These are phyloP conservation scores for Nixonia krombeini DNA, from an alignment of 1,140 invertebrate species.

Conservation along the genomic window DNA sequence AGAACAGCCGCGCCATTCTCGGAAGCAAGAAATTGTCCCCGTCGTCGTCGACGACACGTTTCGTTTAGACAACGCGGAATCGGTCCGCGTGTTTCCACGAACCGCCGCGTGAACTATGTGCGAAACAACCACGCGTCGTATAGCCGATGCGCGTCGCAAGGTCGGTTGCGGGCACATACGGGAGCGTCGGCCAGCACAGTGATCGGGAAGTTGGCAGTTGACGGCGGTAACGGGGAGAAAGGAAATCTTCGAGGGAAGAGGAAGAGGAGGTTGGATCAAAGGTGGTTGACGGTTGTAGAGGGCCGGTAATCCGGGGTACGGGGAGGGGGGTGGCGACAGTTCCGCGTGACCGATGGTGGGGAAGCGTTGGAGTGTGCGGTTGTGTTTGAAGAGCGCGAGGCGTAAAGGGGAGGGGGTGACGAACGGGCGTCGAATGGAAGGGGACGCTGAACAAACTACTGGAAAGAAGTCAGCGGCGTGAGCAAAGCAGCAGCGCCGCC, in stretches of 20 bases:
- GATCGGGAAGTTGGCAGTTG: slow-evolving; percentile 28
- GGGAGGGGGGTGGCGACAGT: neutral
- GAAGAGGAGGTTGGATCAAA: slow-evolving; percentile 50
- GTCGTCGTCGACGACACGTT: too few relatives aligned
- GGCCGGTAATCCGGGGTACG: slow-evolving; percentile 40
- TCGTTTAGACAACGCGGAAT: too few relatives aligned
- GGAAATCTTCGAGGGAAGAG: slow-evolving; percentile 44
- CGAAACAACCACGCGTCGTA: too few relatives aligned
- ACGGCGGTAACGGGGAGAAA: slow-evolving; percentile 23
- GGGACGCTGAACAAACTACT: slow-evolving; percentile 66
- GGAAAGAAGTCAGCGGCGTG: slow-evolving; percentile 67
- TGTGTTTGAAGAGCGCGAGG: slow-evolving; percentile 40
- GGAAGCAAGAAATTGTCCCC: too few relatives aligned
- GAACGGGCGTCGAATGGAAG: slow-evolving; percentile 29
- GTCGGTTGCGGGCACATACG: too few relatives aligned
- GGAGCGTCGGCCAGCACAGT: neutral
- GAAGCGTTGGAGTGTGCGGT: slow-evolving; percentile 50
- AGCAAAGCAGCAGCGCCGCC: slow-evolving; percentile 65
- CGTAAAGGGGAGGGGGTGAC: slow-evolving; percentile 24
- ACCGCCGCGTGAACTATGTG: too few relatives aligned
- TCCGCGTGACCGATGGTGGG: slow-evolving; percentile 2
- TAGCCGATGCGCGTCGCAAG: too few relatives aligned
- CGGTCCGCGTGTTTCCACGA: too few relatives aligned
- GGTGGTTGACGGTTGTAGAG: slow-evolving; percentile 36
- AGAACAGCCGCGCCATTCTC: slow-evolving; percentile 12